Evolutionary conservation across 1,140 invertebrate genomes (phyloP).

Genomic region (Arion vulgaris): DNA sequence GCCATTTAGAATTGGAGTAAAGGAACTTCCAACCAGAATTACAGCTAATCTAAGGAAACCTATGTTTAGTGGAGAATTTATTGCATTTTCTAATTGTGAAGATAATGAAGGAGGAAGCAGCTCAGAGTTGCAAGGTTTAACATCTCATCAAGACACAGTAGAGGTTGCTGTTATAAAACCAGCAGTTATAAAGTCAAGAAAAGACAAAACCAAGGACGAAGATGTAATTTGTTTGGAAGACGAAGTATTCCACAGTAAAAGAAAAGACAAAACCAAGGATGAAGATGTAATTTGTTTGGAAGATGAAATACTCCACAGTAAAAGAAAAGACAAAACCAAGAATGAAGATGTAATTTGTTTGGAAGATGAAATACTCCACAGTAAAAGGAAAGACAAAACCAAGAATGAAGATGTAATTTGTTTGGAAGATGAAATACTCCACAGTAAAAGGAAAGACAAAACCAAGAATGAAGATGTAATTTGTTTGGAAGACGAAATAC

Average conservation of each 20-base stretch:
- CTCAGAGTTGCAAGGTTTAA: not conserved
- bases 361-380: not conserved
- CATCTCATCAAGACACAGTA: not conserved
- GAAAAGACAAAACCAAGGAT: not conserved
- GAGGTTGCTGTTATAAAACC: not conserved
- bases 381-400: not conserved
- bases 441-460: not conserved
- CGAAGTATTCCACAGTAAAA: not conserved
- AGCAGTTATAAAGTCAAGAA: not conserved
- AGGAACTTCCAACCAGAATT: not conserved
- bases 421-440: not conserved
- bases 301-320: not conserved
- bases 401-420: not conserved
- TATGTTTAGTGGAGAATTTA: constrained; percentile 1
- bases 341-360: not conserved
- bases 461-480: no score
- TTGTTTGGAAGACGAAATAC: no score
- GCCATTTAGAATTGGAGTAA: not conserved
- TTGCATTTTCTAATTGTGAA: not conserved
- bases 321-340: not conserved
- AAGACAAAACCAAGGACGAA: not conserved
- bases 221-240: not conserved
- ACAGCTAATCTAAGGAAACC: not conserved
- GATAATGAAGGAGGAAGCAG: not conserved
- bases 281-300: not conserved